Evolutionary conservation across 2,797 vertebrate species (phyloP), one percentile per base, ranked within the genome.

Genomic region (Myotis vivesi): DNA sequence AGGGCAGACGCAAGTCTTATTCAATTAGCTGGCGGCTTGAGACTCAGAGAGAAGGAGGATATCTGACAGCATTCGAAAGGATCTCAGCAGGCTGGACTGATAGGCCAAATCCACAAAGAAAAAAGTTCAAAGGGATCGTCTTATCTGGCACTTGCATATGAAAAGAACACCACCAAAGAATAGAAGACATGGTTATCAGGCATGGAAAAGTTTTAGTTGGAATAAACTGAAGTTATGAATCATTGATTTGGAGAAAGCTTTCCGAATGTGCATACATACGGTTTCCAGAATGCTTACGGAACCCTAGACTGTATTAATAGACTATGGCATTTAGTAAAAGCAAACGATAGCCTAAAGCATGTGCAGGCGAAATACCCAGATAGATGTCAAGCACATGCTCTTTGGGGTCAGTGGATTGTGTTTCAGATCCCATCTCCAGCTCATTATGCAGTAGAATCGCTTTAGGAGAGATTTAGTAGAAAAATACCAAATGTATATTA

Each of bases 1-100:
- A 95, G 94, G 93, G 93, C 93, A 95, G 51, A 92, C 5, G 28
- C 84, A 64, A 72, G 62, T 95, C 89, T 96, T 95, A 92, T 87
- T 96, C 95, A 96, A 97, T 96, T 96, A 95, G n/a, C 72, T 79
- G 84, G 89, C 87, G 91, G 89, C 94, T 85, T 59, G 89, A 95
- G 49, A 11, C 81, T 87, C 86, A 36, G 82, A 82, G 81, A 92
- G 53, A 76, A 7, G 25, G 5, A 25, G 23, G 83, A 36, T 94
- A 68, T 59, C 77, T 95, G 87, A 91, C 89, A 94, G 62, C n/a
- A 95, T 72, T 95, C 81, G 57, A 84, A 96, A 81, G 28, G 38
- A 94, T 89, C 92, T 94, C 95, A 91, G 59, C 57, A 91, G 46
- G 36, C 53, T 91, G 72, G 87, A 84, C 72, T 73, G 71, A 91